phyloP scores from a whole-genome alignment of 1,140 invertebrate genomes.

The Stegodyphus dumicola region DNA sequence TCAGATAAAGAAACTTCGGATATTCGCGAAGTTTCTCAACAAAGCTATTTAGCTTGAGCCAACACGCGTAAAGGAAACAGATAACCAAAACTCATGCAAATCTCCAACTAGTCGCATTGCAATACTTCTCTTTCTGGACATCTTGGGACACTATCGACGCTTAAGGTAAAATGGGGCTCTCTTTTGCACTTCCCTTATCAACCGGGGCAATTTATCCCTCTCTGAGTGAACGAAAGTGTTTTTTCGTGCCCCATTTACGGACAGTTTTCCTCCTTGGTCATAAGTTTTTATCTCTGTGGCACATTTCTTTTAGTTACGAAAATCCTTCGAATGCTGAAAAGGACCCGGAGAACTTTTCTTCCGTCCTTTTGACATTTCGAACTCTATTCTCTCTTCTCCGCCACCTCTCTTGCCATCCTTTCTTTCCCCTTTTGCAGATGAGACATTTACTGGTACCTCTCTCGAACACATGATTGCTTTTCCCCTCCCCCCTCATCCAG shows the following conservation, averaged over 20 bases:
- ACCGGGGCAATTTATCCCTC: conserved; percentile 27
- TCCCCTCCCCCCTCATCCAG: background rate
- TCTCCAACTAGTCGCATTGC: too few relatives aligned
- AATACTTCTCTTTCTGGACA: too few relatives aligned
- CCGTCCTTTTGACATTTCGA: conserved; percentile 41
- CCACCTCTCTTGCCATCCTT: too few relatives aligned
- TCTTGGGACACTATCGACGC: too few relatives aligned
- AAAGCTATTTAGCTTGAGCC: too few relatives aligned
- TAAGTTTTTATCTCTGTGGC: conserved; percentile 44
- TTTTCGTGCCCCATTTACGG: conserved; percentile 46
- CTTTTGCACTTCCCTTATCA: conserved; percentile 4
- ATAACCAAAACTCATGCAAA: too few relatives aligned
- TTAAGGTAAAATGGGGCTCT: too few relatives aligned
- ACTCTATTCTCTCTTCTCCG: conserved; percentile 11
- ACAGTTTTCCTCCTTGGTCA: conserved; percentile 32
- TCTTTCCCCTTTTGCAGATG: conserved; percentile 12
- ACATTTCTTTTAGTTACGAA: background rate
- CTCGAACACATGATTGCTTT: conserved; percentile 40
- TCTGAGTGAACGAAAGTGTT: conserved; percentile 37
- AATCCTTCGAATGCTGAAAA: background rate
- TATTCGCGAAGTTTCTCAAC: too few relatives aligned
- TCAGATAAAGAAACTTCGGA: too few relatives aligned
- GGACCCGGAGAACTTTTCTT: conserved; percentile 11
- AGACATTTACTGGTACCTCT: conserved; percentile 34
- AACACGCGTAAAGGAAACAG: too few relatives aligned